Evolutionary conservation across 2,113 vertebrate genomes (phyloP).

Genomic region (Odontophorus gujanensis): DNA sequence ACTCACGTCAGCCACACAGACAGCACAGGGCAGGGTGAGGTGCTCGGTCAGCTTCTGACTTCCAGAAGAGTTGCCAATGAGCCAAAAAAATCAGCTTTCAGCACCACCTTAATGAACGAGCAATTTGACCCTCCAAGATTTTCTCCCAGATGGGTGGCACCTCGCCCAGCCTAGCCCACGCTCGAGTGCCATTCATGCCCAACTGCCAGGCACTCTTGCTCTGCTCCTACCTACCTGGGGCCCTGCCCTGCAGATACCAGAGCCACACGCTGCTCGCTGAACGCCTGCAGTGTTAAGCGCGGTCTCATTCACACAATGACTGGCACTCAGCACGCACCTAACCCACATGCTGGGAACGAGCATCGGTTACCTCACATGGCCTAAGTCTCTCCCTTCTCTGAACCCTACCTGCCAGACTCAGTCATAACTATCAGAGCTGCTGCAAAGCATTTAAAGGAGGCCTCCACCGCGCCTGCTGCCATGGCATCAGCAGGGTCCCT

Average conservation of each 20-base stretch:
- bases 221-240: slow-evolving; percentile 60
- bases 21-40: background rate
- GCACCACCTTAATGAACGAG: background rate
- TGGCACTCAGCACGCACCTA: background rate
- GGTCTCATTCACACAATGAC: background rate
- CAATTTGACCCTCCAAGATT: accelerated
- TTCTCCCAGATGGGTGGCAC: background rate
- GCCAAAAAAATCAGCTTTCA: background rate
- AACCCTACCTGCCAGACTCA: slow-evolving; percentile 97
- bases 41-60: background rate
- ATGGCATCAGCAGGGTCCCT: slow-evolving; percentile 92
- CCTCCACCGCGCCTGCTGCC: slow-evolving; percentile 94
- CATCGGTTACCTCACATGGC: background rate
- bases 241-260: background rate
- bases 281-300: background rate
- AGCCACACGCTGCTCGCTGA: background rate
- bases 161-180: slow-evolving; percentile 4
- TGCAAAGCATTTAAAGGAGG: slow-evolving; percentile 97
- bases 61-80: background rate
- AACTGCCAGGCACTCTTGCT: slow-evolving; percentile 70
- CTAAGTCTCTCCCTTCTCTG: slow-evolving; percentile 46
- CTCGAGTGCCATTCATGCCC: slow-evolving; percentile 39
- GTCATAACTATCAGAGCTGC: slow-evolving; percentile 96
- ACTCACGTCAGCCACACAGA: slow-evolving; percentile 63
- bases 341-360: background rate